Base-by-base conservation (phyloP, 2,888 invertebrate genomes). In the Griposia aprilina region DNA sequence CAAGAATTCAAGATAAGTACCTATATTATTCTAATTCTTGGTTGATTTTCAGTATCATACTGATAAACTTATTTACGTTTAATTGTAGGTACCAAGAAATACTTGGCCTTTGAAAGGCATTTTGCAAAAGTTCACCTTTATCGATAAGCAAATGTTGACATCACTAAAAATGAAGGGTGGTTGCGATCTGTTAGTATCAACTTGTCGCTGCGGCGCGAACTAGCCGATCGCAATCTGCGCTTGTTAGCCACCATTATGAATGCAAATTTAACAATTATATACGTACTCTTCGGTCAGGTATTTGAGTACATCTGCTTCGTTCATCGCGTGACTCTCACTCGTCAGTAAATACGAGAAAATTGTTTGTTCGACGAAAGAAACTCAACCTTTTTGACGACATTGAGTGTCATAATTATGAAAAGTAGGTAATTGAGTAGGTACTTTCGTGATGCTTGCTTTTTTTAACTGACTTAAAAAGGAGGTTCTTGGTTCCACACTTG, bases 181-280 rank as follows among this genome's bases (percentile, higher is more conserved):
- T 90, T 87, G 86, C 88, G 89, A 93, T 92, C 90, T 92, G 89
- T 90, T 89, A 86, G 90, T 92, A 93, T 94, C 94, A 93, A 94
- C 92, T 94, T 93, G 94, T 94, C 93, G 92, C 90, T 92, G 92
- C 90, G 93, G 93, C 91, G 94, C 92, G 94, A 94, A 94, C 94
- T 94, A 94, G 92, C 92, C 88, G 94, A 95, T 96, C 90, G 94
- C 93, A 92, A 95, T 96, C 95, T 92, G 82, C 89, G 90, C 95
- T 95, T 93, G 95, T 95, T 95, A 95, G 93, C 92, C 92, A 89
- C 93, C 91, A 96, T 95, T 95, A 96, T 94, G 91, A 93, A 95
- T 95, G 95, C 93, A 95, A 96, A 96, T 95, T 94, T 94, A 94
- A 94, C 93, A 94, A 95, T 94, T 95, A 94, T 92, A 92, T 92